Evolutionary conservation across 2,113 vertebrate genomes (phyloP).

Genomic region (Cololabis saira): DNA sequence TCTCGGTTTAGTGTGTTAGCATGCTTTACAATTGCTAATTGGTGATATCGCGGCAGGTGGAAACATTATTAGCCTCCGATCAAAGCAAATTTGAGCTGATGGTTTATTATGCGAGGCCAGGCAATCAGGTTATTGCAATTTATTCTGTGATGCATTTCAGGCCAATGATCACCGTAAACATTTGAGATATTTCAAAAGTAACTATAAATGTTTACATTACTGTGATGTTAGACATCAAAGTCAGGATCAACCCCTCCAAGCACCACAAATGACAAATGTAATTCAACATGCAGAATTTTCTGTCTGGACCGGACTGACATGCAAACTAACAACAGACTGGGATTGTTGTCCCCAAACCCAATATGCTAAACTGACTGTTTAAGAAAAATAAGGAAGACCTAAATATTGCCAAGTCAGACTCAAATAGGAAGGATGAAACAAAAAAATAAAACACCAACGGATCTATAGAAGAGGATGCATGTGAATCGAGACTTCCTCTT

Average conservation of each 20-base stretch:
- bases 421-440: not conserved
- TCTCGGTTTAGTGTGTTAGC: conserved; percentile 26
- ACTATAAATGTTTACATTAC: not conserved
- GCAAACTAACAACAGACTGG: no score
- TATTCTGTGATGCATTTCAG: not conserved
- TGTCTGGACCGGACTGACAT: conserved; percentile 1
- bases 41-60: conserved; percentile 5
- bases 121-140: not conserved
- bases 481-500: conserved; percentile 18
- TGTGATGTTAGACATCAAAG: not conserved
- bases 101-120: not conserved
- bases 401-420: not conserved
- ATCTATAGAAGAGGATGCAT: conserved; percentile 5
- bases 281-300: not conserved
- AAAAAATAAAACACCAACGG: not conserved
- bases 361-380: not conserved
- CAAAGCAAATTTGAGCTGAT: not conserved
- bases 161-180: not conserved
- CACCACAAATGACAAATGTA: not conserved
- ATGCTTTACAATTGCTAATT: conserved; percentile 16
- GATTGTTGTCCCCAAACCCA: not conserved
- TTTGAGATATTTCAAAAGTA: not conserved
- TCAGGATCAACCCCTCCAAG: not conserved
- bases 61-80: not conserved
- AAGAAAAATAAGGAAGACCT: not conserved